Base-by-base conservation (phyloP, 2,797 vertebrate species). In the Danio albolineatus region DNA sequence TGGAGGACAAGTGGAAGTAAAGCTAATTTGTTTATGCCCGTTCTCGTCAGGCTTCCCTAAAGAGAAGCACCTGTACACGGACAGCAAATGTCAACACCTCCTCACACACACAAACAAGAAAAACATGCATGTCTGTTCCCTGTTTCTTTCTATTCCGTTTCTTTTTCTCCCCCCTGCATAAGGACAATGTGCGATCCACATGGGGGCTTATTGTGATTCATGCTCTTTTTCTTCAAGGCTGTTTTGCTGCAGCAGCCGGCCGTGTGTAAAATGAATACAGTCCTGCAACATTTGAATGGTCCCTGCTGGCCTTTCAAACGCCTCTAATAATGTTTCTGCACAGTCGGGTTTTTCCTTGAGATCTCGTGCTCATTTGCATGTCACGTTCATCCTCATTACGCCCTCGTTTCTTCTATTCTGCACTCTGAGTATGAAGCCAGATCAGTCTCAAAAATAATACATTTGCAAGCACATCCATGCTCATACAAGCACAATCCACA, bases 291-390 rank as follows among this genome's bases (percentile, higher is more conserved):
- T 59, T 60, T 78, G 13, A 60, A 38, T 2, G 2, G 28, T 41
- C 43, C n/a, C 43, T 62, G 17, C 65, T 78, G 70, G 73, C 87
- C 13, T 39, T 41, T 51, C 59, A 39, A 62, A 36, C 14, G 75
- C 21, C 4, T 67, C 7, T 36, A 17, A 39, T 74, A 62, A 46
- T 46, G 65, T 61, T 60, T 81, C 78, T 69, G 43, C 79, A 64
- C 51, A 46, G 36, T 81, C 77, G 77, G 65, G 39, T 46, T 83
- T 44, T 84, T 87, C 73, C 73, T 70, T 53, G 69, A 82, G 79
- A 75, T 51, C 75, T 83, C 28, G 28, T 28, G 64, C 59, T 54
- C 76, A n/a, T 4, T 64, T 44, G 57, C 72, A 71, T 83, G 77
- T 81, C 43, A 64, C 73, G 57, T 78, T 64, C 49, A 38, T 46